Conservation (phyloP, 2,113 vertebrate genomes). For the Barnardius zonarius region DNA sequence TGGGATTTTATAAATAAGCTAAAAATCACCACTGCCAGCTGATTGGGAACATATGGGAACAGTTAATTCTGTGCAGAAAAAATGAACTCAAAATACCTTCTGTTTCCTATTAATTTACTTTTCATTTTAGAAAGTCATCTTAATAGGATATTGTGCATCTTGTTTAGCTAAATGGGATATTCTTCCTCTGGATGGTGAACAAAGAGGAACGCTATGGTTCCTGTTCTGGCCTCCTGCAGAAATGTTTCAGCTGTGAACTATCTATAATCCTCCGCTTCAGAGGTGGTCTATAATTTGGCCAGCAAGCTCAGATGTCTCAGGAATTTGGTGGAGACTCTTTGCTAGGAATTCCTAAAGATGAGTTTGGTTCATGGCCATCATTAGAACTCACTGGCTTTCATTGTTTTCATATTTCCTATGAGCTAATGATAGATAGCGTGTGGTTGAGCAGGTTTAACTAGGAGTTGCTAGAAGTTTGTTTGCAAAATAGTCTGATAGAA, state of each 20-base stretch:
- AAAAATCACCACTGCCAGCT: neutral
- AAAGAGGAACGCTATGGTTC: neutral
- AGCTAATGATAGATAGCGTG: neutral
- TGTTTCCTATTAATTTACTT: slow-evolving; percentile 36
- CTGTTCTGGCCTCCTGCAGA: neutral
- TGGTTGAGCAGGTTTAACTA: neutral
- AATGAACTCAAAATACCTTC: slow-evolving; percentile 28
- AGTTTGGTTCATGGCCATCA: neutral
- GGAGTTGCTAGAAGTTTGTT: neutral
- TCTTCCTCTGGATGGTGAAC: neutral
- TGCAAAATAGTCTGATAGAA: neutral
- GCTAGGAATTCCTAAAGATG: neutral
- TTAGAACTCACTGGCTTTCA: neutral
- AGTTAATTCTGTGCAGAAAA: neutral
- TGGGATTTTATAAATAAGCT: neutral
- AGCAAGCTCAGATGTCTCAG: neutral
- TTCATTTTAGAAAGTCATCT: slow-evolving; percentile 41
- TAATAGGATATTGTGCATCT: neutral
- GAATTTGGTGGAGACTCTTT: neutral
- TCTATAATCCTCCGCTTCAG: neutral
- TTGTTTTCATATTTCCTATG: neutral
- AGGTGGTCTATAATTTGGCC: neutral
- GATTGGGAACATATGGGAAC: neutral
- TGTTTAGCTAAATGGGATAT: neutral
- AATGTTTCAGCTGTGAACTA: neutral